Conservation (phyloP, 2,113 vertebrate species). For the Thinocorus orbignyianus region DNA sequence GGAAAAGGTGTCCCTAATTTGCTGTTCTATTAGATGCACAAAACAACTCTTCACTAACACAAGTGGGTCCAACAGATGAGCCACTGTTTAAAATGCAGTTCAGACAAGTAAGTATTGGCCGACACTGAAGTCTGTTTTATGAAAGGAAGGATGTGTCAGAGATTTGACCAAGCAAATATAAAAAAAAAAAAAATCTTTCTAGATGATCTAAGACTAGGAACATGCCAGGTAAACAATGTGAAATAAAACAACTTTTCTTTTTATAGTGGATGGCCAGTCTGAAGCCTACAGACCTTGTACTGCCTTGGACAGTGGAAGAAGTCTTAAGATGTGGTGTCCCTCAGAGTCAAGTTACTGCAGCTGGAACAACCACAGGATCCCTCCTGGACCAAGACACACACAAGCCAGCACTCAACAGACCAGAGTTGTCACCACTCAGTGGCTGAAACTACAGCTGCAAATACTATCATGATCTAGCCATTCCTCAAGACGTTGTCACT, state of each 20-base stretch:
- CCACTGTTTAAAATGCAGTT: not conserved
- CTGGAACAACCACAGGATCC: not conserved
- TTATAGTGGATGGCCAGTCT: not conserved
- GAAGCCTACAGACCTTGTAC: not conserved
- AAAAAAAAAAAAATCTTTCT: not conserved
- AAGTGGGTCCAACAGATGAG: not conserved
- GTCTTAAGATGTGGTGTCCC: not conserved
- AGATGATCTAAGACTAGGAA: not conserved
- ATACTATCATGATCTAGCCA: not conserved
- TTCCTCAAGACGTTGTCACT: not conserved
- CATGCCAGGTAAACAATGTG: not conserved
- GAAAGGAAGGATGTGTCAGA: not conserved
- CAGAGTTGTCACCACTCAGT: not conserved
- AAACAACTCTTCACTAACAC: not conserved
- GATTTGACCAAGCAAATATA: not conserved
- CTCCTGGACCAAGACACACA: not conserved
- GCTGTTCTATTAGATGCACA: not conserved
- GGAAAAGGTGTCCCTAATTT: constrained; percentile 29
- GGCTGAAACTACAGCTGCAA: not conserved
- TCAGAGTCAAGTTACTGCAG: not conserved
- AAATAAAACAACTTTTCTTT: not conserved
- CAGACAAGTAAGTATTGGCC: not conserved
- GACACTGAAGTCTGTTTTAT: not conserved
- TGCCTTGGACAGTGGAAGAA: not conserved
- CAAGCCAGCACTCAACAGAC: not conserved